phyloP scores from a whole-genome alignment of 2,888 invertebrate species.

The Philereme transversata region DNA sequence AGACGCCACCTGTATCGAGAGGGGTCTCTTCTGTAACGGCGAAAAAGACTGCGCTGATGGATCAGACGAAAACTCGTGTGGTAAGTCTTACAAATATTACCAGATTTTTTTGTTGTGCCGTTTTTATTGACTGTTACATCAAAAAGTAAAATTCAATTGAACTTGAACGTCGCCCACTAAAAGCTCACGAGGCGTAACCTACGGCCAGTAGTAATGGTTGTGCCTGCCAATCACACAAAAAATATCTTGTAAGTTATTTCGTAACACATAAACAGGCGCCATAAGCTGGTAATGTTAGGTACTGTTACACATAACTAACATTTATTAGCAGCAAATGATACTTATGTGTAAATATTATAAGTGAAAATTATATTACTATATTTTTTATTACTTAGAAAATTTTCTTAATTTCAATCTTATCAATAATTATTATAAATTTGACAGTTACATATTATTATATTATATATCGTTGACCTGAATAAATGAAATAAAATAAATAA shows the following conservation, averaged over 20 bases:
- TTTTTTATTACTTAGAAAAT: no score
- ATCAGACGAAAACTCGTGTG: slow-evolving; percentile 95
- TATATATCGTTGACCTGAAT: no score
- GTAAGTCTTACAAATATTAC: slow-evolving; percentile 83
- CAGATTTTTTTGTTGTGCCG: not conserved
- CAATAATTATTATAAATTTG: no score
- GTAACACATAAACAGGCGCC: slow-evolving; percentile 56
- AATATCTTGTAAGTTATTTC: slow-evolving; percentile 65
- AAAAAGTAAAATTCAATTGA: slow-evolving; percentile 50
- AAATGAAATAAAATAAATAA: no score
- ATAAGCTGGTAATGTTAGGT: slow-evolving; percentile 38
- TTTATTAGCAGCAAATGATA: slow-evolving; percentile 1
- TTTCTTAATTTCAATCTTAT: no score
- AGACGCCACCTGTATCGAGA: slow-evolving; percentile 93
- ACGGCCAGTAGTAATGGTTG: slow-evolving; percentile 38
- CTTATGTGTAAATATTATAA: not conserved
- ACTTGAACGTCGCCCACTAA: slow-evolving; percentile 59
- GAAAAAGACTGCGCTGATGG: slow-evolving; percentile 95
- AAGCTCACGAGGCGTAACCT: slow-evolving; percentile 61
- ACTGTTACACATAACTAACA: slow-evolving; percentile 5
- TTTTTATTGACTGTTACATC: slow-evolving; percentile 10
- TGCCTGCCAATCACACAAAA: slow-evolving; percentile 74
- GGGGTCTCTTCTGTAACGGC: slow-evolving; percentile 96
- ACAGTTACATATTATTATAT: no score
- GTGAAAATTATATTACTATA: not conserved